phyloP scores from a whole-genome alignment of 92 coral and sea anemone genomes.

The Blastomussa wellsi region DNA sequence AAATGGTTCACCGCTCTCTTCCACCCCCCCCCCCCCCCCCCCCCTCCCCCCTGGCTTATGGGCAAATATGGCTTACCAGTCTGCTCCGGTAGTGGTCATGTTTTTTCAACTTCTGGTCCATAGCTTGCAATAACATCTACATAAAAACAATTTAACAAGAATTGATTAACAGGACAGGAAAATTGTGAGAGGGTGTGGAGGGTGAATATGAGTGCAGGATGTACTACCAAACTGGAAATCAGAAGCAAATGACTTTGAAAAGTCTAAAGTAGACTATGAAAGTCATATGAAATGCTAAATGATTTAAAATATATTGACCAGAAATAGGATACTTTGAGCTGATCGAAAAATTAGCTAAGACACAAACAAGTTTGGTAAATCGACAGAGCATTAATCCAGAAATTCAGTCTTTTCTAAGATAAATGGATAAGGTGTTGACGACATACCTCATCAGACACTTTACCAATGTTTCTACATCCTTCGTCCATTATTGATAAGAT shows the following conservation, averaged over 20 bases:
- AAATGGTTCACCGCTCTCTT: too few relatives aligned
- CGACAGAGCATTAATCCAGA: neutral
- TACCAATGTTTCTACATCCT: conserved; percentile 91
- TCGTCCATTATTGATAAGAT: conserved; percentile 94
- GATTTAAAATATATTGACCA: too few relatives aligned
- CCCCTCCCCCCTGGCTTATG: too few relatives aligned
- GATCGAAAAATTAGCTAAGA: neutral
- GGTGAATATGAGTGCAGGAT: too few relatives aligned
- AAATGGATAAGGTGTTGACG: neutral
- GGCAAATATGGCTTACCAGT: too few relatives aligned
- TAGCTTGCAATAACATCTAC: conserved; percentile 89
- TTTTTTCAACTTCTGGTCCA: conserved; percentile 91
- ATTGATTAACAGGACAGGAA: neutral
- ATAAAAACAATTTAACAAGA: neutral
- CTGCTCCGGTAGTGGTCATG: conserved; percentile 91
- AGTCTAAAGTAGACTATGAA: too few relatives aligned
- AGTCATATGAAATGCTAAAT: too few relatives aligned
- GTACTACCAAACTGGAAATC: too few relatives aligned
- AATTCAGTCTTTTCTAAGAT: neutral
- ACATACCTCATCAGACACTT: conserved; percentile 88
- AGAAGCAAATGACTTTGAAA: too few relatives aligned
- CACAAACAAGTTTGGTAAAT: neutral
- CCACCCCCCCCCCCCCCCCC: too few relatives aligned
- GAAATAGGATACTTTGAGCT: neutral
- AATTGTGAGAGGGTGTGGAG: neutral